Percentiles rank a stretch among this genome's conserved stretches.
These are phyloP conservation scores for Microctenopoma stevenorrisi DNA, from an alignment of 2,797 vertebrate genomes.

Conservation along the genomic window DNA sequence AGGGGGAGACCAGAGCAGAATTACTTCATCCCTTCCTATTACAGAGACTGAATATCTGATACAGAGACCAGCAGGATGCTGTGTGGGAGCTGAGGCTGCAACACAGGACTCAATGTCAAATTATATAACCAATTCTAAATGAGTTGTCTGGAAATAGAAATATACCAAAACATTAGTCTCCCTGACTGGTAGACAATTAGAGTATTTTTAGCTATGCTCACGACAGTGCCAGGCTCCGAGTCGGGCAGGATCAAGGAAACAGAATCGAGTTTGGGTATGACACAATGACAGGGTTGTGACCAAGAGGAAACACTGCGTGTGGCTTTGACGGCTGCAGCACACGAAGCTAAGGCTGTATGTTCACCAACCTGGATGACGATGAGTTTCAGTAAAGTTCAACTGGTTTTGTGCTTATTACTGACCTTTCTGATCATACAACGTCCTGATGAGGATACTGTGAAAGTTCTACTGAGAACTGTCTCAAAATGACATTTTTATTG, in stretches of 20 bases:
- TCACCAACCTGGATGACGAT: not conserved
- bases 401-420: not conserved
- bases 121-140: constrained; percentile 65
- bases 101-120: constrained; percentile 66
- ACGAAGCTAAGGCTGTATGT: not conserved
- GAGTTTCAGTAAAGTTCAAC: not conserved
- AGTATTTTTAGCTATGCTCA: constrained; percentile 39
- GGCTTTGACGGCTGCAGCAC: not conserved
- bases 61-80: constrained; percentile 45
- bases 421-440: not conserved
- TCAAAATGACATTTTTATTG: not conserved
- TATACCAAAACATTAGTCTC: constrained; percentile 49
- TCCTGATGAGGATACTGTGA: constrained; percentile 1
- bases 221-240: constrained; percentile 4
- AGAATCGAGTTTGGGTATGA: constrained; percentile 10
- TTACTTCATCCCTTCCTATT: constrained; percentile 76
- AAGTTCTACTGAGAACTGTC: not conserved
- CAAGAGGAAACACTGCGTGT: not conserved
- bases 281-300: constrained; percentile 11
- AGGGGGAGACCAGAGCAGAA: constrained; percentile 61
- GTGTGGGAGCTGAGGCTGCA: constrained; percentile 52
- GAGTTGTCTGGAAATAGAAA: constrained; percentile 58
- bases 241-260: constrained; percentile 4
- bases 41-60: constrained; percentile 69
- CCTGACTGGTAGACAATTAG: constrained; percentile 38